Evolutionary conservation across 2,797 vertebrate species (phyloP), one percentile per base, ranked within the genome.

Genomic region (Acridotheres tristis): DNA sequence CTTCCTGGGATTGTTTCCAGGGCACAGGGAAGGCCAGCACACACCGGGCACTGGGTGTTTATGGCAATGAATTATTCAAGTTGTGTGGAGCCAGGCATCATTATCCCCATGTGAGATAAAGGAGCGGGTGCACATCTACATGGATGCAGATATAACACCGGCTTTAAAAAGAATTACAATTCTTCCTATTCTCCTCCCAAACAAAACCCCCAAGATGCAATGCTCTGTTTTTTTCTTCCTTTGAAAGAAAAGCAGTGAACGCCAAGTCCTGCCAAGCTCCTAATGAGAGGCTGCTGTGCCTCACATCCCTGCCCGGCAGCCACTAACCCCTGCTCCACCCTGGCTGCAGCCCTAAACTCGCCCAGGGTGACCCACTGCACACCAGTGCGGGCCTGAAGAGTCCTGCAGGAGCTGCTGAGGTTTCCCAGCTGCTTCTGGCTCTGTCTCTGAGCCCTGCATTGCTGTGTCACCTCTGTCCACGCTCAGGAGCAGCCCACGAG

Each of bases 61-160:
- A 2, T 25, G 66, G 36, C 6, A 5, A 93, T 95, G 87, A 96
- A 93, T 96, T 92, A 96, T 94, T 95, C 94, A 95, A 9, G 47
- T 34, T 92, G 73, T 88, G 78, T 81, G 75, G 62, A 87, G n/a
- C 36, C 30, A 94, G 92, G 71, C 87, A 75, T 90, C 68, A 58
- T 92, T 81, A 89, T 83, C 85, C 87, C 86, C 84, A 5, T 30
- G 76, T 3, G 69, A 88, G 89, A 91, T 74, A 57, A 93, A 92
- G 62, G 57, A 82, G 66, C 5, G 8, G 85, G 55, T 80, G 87
- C 78, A 91, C 91, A 10, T 54, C 74, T 29, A 88, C 88, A 42
- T 16, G 88, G 90, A 63, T 78, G 79, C 50, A 84, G 91, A 86
- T 75, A 73, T 5, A 90, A 93, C 20, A 78, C 47, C 0, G 4